Base-by-base conservation (phyloP, 2,113 vertebrate genomes). In the Cichladusa arquata region DNA sequence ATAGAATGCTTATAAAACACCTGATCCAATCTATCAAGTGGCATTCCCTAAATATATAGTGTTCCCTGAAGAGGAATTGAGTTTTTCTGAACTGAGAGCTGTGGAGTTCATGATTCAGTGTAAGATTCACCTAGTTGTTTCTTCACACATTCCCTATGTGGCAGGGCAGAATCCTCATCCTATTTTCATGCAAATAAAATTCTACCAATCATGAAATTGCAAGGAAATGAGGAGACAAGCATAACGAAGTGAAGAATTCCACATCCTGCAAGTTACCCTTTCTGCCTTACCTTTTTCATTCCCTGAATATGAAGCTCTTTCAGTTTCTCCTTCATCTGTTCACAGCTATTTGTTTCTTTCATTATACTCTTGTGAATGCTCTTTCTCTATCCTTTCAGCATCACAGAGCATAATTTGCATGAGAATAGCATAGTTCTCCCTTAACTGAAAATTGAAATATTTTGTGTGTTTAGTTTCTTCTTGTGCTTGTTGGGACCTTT, bases 131-230 rank as follows among this genome's bases (percentile, higher is more conserved):
- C 80, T 88, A 51, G 74, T 53, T 19, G 2, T 83, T 94, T 91
- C 81, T 93, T 93, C 87, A 90, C 90, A 91, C 81, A 60, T 86
- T 88, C 51, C 2, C 0, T 61, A 47, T 85, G 87, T 93, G 85
- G 50, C 51, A 65, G 36, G 40, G 54, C 64, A 79, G 82, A 70
- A 83, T 95, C 88, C 76, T 90, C 90, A 80, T 96, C 93, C 92
- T 88, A 96, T 94, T 96, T 91, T 96, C 72, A 96, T 96, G 95
- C 92, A 94, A 96, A 96, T 93, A 95, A 94, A 94, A 93, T 96
- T 95, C 92, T 93, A 77, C 74, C 85, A 88, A 92, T 96, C 94
- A 96, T 94, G 87, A 96, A 94, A 94, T 93, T 77, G 71, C 81
- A 67, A 91, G 88, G 90, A 96, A 96, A 77, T 86, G 94, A 92